Evolutionary conservation across 1,140 invertebrate species (phyloP).

Genomic region (Drosophila serrata): DNA sequence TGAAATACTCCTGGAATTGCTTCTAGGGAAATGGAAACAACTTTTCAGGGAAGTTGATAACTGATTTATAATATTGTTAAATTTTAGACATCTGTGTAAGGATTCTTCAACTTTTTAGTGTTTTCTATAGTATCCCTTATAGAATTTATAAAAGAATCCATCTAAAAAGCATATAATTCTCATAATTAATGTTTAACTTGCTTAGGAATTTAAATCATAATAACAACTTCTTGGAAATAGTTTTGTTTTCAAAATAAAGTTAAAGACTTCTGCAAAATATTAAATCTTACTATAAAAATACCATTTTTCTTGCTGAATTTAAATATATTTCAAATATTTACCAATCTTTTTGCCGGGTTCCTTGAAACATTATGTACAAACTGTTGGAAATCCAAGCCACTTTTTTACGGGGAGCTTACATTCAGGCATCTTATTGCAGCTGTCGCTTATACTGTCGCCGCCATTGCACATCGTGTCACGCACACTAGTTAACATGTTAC

Average conservation of each 20-base stretch:
- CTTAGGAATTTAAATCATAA: too few species aligned
- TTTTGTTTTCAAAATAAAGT: too few species aligned
- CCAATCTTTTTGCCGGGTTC: neutral
- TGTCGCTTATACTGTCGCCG: conserved; percentile 35
- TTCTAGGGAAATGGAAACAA: too few species aligned
- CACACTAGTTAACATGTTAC: conserved; percentile 65
- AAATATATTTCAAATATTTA: neutral
- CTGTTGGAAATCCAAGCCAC: neutral
- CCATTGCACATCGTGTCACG: conserved; percentile 61
- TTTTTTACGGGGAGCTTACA: neutral
- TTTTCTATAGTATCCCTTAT: too few species aligned
- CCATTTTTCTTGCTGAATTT: neutral
- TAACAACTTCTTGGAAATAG: too few species aligned
- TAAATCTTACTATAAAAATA: too few species aligned
- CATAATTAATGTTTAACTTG: too few species aligned
- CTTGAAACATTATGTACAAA: neutral
- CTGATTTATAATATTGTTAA: neutral
- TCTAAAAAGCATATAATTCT: neutral
- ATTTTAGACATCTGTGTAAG: neutral
- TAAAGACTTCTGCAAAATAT: too few species aligned
- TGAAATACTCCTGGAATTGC: neutral
- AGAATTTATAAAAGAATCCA: neutral
- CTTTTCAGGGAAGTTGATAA: neutral
- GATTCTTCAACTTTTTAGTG: too few species aligned
- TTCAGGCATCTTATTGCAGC: conserved; percentile 13